Evolutionary conservation across 2,113 vertebrate genomes (phyloP), one percentile per base, ranked within the genome.

Genomic region (Ahaetulla prasina): DNA sequence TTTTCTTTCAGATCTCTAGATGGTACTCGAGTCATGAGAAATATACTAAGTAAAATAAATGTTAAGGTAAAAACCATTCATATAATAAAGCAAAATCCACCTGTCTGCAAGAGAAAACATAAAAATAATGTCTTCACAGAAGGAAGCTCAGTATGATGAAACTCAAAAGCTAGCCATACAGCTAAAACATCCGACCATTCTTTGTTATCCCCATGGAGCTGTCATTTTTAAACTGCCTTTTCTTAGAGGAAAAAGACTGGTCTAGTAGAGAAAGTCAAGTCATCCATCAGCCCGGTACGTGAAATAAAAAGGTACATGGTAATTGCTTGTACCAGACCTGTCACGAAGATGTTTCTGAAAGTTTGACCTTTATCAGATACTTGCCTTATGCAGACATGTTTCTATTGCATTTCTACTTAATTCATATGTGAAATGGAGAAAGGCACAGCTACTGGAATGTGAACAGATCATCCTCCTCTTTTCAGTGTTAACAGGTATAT

Each of bases 351-450:
- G 85, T 91, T 23, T 86, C 84, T 94, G 50, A 30, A 95, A 94
- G 93, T 90, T 39, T 96, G 89, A 94, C 60, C 60, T 95, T 49
- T 94, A 94, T 55, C 60, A 94, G 57, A 91, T 0, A 9, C 49
- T n/a, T 94, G 27, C 27, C 22, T 90, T 93, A 27, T 84, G 50
- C 20, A 92, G 49, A 9, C 5, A 74, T 27, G 39, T 30, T 47
- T 60, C 14, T 80, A 95, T 87, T 1, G 0, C 8, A 49, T 88
- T 94, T 95, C 30, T 80, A 89, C 27, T 90, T 95, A 94, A 96
- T 95, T 95, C 94, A 93, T 87, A 4, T 94, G 57, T 55, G 92
- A 95, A 94, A 7, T 8, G 3, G 53, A 63, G 20, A 92, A 96
- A 94, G 6, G 1, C 89, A 95, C 92, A 94, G 94, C 80, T 55